A percentile compares a stretch with the other conserved stretches of the same genome.
phyloP scores from a whole-genome alignment of 2,888 invertebrate species.

The Eulithis testata region DNA sequence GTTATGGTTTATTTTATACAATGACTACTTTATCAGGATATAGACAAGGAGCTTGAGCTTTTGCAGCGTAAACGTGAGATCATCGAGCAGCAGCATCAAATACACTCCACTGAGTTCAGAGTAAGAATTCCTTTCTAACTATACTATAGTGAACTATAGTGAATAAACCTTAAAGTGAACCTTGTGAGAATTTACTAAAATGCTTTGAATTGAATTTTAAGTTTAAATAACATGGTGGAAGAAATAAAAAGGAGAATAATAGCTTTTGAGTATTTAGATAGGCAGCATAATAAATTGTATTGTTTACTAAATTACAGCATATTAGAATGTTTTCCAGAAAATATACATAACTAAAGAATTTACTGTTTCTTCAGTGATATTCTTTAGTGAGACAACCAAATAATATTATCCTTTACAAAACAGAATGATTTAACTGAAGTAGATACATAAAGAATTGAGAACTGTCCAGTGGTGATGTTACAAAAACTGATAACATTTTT shows the following conservation, averaged over 20 bases:
- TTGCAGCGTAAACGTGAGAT: slow-evolving; percentile 70
- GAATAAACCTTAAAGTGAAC: too few relatives aligned
- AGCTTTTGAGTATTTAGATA: too few relatives aligned
- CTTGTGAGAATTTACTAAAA: too few relatives aligned
- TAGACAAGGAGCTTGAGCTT: slow-evolving; percentile 68
- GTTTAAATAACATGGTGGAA: too few relatives aligned
- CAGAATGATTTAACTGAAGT: slow-evolving; percentile 1
- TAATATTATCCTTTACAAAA: neutral
- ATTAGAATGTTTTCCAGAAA: too few relatives aligned
- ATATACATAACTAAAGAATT: too few relatives aligned
- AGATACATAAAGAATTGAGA: neutral
- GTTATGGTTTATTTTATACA: neutral
- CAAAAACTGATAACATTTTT: neutral
- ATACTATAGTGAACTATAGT: too few relatives aligned
- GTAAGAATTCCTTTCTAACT: slow-evolving; percentile 39
- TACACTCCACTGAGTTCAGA: slow-evolving; percentile 46
- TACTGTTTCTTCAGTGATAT: neutral
- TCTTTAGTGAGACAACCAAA: neutral
- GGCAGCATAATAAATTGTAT: too few relatives aligned
- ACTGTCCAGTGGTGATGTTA: neutral
- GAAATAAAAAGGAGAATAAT: too few relatives aligned
- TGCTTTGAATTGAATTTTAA: too few relatives aligned
- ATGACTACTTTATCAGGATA: slow-evolving; percentile 50
- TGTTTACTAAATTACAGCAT: too few relatives aligned
- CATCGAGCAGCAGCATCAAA: slow-evolving; percentile 67